Evolutionary conservation across 1,140 invertebrate genomes (phyloP).

Genomic region (Drosophila lacertosa): DNA sequence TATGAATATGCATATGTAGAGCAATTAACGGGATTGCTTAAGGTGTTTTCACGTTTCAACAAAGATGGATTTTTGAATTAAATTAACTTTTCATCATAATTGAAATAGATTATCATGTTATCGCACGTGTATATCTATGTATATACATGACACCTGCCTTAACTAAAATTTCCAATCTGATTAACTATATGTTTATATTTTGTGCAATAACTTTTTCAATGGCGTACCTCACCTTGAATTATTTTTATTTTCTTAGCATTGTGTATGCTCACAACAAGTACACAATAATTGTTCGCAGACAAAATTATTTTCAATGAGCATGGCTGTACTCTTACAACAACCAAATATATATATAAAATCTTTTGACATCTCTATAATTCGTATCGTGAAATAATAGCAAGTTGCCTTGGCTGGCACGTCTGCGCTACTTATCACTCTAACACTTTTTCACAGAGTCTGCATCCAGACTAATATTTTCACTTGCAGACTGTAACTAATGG

Average conservation of each 20-base stretch:
- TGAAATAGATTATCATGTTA: too few species aligned
- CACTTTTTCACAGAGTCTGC: slow-evolving; percentile 31
- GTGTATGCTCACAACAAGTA: slow-evolving; percentile 36
- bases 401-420: slow-evolving; percentile 37
- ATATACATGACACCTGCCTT: not conserved
- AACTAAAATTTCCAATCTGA: not conserved
- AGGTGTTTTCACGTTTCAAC: slow-evolving; percentile 25
- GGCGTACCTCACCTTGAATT: slow-evolving; percentile 62
- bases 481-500: slow-evolving; percentile 25
- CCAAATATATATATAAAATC: slow-evolving; percentile 44
- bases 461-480: slow-evolving; percentile 48
- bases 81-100: not conserved
- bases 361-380: slow-evolving; percentile 52
- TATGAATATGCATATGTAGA: slow-evolving; percentile 12
- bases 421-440: slow-evolving; percentile 74
- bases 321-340: slow-evolving; percentile 32
- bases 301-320: slow-evolving; percentile 52
- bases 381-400: slow-evolving; percentile 31
- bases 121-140: too few species aligned
- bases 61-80: slow-evolving; percentile 14
- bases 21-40: slow-evolving; percentile 8
- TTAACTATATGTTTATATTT: slow-evolving; percentile 3
- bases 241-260: slow-evolving; percentile 25
- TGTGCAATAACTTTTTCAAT: slow-evolving; percentile 15
- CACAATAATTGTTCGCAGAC: slow-evolving; percentile 33